Evolutionary conservation across 2,113 vertebrate species (phyloP), one percentile per base, ranked within the genome.

Genomic region (Calonectris borealis): DNA sequence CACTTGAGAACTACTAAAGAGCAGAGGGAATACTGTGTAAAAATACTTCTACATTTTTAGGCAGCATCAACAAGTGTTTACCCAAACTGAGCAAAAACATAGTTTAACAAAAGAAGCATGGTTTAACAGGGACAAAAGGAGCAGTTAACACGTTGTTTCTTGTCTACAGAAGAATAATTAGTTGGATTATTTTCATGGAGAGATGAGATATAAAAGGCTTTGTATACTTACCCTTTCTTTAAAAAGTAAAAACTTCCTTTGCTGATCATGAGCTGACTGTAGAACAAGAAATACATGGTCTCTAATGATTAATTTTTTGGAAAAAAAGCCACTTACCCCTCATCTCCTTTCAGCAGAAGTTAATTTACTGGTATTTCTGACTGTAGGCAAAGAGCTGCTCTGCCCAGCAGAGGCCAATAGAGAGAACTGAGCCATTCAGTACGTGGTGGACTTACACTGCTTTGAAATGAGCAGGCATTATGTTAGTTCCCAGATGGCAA

Each of bases 391-490:
- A 77, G 83, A 58, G 36, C 9, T 57, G 52, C 62, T 88, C 12
- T 75, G 61, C 57, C 49, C 21, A 32, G 68, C 27, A 73, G 64
- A 64, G 31, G 22, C 57, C 49, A 36, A 32, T 6, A 22, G 66
- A 24, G 48, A 36, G 38, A 79, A 5, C 55, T 75, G 7, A 10
- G 11, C 29, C 44, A 1, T 40, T 55, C 15, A 1, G 19, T 51
- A 13, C 2, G 1, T 36, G 54, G 12, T 62, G 76, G 61, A 15
- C 3, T 72, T 44, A 2, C 0, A 3, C 9, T 9, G 61, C 52
- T 83, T 69, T 71, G 69, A 34, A 46, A 51, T 5, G 16, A 61
- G 5, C 42, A 68, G 32, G 22, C 13, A 2, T 32, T 11, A 6
- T 7, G 20, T 65, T 55, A 49, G 64, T 46, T 85, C 22, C 76